Evolutionary conservation across 2,113 vertebrate genomes (phyloP), one percentile per base, ranked within the genome.

Genomic region (Saiga tatarica): DNA sequence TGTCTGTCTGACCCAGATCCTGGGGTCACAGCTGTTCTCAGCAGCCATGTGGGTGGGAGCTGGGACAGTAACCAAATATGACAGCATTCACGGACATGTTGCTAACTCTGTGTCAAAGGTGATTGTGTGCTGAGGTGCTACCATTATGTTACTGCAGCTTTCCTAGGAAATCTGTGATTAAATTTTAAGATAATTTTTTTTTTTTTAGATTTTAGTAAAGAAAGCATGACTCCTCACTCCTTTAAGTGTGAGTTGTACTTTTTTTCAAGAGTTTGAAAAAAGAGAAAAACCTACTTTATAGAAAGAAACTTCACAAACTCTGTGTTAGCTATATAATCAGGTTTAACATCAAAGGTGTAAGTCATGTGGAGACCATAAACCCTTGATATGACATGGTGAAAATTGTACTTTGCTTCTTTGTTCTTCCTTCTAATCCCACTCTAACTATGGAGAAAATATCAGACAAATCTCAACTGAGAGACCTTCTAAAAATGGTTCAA

Each of bases 11-110:
- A 28, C 74, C 42, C 42, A 52, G 60, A 57, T 74, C 57, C 55
- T 89, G 45, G 81, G 52, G 39, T 98, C 92, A 97, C 92, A 96
- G 95, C 84, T 97, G 96, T 85, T 94, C 84, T 87, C 92, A 52
- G 30, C 45, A 94, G 26, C 50, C 45, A 3, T 26, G 64, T 87
- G 79, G 21, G 62, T 87, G 76, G 64, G 50, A 96, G 7, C 36
- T 79, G 90, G 95, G 87, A 89, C 5, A 62, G 25, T 19, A 62
- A 28, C 64, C 84, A 78, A 95, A 76, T 36, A 45, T 94, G 84
- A 94, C 64, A 96, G 13, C 64, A 87, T 4, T 21, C 26, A 36
- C 64, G 86, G 92, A 53, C 0, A 0, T 23, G 14, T 85, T n/a
- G 10, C 53, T 84, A 42, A 8, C 52, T 96, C 79, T 39, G 1